Base-by-base conservation (phyloP, 37 sponge, comb jelly and placozoan genomes). In the Crambe crambe region DNA sequence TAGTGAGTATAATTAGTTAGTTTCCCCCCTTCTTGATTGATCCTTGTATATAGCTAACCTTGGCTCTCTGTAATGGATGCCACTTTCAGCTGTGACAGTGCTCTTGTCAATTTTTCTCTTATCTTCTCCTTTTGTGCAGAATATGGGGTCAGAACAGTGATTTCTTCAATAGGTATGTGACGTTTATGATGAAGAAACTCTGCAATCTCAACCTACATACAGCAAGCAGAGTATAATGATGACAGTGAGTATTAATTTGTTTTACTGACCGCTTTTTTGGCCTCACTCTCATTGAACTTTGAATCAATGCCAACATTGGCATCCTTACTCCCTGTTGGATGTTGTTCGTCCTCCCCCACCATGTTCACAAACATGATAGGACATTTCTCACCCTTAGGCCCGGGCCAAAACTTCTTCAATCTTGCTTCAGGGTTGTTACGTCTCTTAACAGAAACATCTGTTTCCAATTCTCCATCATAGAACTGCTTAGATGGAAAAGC, bases 71-170 rank as follows among this genome's bases (percentile, higher is more conserved):
- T 79, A 27, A 90, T 81, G 35, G 90, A 84, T 22, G 42, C 26
- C 20, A 90, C 77, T 47, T 64, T 78, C 18, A 77, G 56, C 18
- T 58, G 61, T 6, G 9, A 3, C 79, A 78, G 60, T 35, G 74
- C 0, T n/a, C 3, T 2, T 40, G 23, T 36, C 2, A 29, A 27
- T 34, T 56, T 27, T 21, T 60, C 23, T 34, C 37, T 76, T 6
- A 47, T 47, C 12, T 47, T 47, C 6, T 47, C 12, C 54, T 90
- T 86, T 54, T 90, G 91, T 42, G 87, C 82, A 41, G 61, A 61
- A 61, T 90, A 90, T 18, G 87, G 87, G 17, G 91, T 90, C 30
- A 90, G 69, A 26, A 90, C 61, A 18, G 91, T 87, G 12, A 90
- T 44, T 29, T 65, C 61, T 0, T 30, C 42, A 23, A 41, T 10